Conservation (phyloP, 2,797 vertebrate species). For the Morus bassanus region DNA sequence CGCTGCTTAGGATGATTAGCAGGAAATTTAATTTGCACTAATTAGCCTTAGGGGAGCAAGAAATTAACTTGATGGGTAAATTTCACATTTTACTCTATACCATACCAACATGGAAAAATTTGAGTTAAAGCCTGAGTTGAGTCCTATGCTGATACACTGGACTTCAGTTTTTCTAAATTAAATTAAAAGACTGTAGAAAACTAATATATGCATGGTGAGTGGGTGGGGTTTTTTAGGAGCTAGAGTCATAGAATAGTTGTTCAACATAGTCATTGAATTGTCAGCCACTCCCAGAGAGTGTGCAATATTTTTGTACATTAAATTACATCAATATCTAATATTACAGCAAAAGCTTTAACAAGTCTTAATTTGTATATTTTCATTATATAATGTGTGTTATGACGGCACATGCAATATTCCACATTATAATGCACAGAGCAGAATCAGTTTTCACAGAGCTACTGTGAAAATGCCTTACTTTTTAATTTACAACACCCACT, state of each 20-base stretch:
- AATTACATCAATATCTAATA: not conserved
- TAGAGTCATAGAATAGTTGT: not conserved
- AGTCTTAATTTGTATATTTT: not conserved
- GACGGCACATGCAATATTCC: not conserved
- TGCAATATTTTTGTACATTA: not conserved
- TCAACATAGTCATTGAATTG: not conserved
- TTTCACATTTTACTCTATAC: conserved; percentile 47
- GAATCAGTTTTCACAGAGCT: not conserved
- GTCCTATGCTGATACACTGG: not conserved
- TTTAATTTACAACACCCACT: conserved; percentile 18
- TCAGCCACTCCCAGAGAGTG: not conserved
- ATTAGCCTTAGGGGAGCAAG: conserved; percentile 67
- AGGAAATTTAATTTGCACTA: conserved; percentile 71
- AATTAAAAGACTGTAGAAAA: conserved; percentile 35
- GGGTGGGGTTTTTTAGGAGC: not conserved
- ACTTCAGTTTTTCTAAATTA: conserved; percentile 50
- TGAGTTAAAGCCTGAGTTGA: conserved; percentile 26
- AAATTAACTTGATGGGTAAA: conserved; percentile 64
- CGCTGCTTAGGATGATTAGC: conserved; percentile 61
- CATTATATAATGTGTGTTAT: not conserved
- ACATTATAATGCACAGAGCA: not conserved
- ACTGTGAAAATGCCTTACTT: not conserved
- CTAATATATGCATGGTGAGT: not conserved
- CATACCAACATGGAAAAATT: conserved; percentile 29
- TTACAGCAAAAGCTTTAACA: not conserved